phyloP scores from a whole-genome alignment of 92 coral and sea anemone genomes.

The Blastomussa wellsi region DNA sequence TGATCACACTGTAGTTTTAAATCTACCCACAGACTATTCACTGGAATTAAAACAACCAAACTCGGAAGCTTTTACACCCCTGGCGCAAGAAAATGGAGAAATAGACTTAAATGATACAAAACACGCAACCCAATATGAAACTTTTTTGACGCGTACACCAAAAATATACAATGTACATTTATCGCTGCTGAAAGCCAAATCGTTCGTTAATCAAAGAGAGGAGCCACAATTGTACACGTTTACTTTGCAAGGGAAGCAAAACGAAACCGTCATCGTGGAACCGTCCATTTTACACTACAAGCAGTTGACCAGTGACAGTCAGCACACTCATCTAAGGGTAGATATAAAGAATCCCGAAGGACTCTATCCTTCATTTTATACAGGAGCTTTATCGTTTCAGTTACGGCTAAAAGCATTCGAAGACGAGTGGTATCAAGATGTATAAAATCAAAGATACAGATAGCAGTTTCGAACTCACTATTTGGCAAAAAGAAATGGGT shows the following conservation, averaged over 20 bases:
- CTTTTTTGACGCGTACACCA: not conserved
- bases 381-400: slow-evolving; percentile 5
- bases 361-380: not conserved
- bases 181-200: not conserved
- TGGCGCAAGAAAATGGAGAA: not conserved
- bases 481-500: slow-evolving; percentile 15
- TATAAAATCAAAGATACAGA: slow-evolving; percentile 12
- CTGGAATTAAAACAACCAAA: slow-evolving; percentile 16
- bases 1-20: not conserved
- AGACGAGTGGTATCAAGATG: slow-evolving; percentile 10
- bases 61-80: slow-evolving; percentile 3
- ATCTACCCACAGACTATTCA: not conserved
- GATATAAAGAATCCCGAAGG: slow-evolving; percentile 17
- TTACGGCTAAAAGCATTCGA: slow-evolving; percentile 12
- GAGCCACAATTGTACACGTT: slow-evolving; percentile 7
- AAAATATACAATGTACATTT: slow-evolving; percentile 4
- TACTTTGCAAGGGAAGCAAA: not conserved
- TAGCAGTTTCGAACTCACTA: slow-evolving; percentile 11
- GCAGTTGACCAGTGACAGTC: slow-evolving; percentile 9
- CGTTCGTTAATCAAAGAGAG: slow-evolving; percentile 3
- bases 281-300: slow-evolving; percentile 6
- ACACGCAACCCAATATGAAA: not conserved
- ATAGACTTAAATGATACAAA: not conserved
- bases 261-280: slow-evolving; percentile 7
- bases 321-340: slow-evolving; percentile 8